Evolutionary conservation across 2,797 vertebrate genomes (phyloP).

Genomic region (Cyclopterus lumpus): DNA sequence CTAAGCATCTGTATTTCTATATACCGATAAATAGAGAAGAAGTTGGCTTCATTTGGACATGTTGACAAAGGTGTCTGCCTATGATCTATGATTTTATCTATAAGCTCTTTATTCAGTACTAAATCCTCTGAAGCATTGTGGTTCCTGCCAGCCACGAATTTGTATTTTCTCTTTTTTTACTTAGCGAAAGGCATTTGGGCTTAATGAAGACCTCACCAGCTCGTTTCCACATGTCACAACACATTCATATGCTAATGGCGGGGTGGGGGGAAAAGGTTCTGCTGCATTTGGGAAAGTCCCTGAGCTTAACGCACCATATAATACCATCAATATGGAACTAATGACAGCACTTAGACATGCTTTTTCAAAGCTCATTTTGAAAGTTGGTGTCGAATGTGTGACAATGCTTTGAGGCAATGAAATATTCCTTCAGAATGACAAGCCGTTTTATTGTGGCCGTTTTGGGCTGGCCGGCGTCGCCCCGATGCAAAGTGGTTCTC

Average conservation of each 20-base stretch:
- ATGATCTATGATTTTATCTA: slow-evolving; percentile 49
- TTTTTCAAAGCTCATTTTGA: slow-evolving; percentile 49
- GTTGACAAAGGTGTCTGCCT: slow-evolving; percentile 48
- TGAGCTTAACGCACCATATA: slow-evolving; percentile 71
- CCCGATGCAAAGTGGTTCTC: slow-evolving; percentile 49
- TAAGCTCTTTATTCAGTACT: slow-evolving; percentile 52
- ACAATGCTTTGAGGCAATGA: slow-evolving; percentile 67
- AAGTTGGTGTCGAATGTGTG: slow-evolving; percentile 64
- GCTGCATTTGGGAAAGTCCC: slow-evolving; percentile 72
- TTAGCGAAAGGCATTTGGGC: slow-evolving; percentile 55
- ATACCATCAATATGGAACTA: slow-evolving; percentile 75
- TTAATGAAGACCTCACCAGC: slow-evolving; percentile 74
- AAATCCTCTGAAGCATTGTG: slow-evolving; percentile 58
- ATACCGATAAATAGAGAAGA: slow-evolving; percentile 19
- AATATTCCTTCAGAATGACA: slow-evolving; percentile 63
- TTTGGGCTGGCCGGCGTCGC: slow-evolving; percentile 27
- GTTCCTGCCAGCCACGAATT: slow-evolving; percentile 50
- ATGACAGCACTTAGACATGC: slow-evolving; percentile 71
- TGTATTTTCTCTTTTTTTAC: slow-evolving; percentile 48
- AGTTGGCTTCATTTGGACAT: slow-evolving; percentile 26
- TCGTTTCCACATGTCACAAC: slow-evolving; percentile 71
- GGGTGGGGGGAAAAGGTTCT: slow-evolving; percentile 53
- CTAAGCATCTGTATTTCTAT: slow-evolving; percentile 18
- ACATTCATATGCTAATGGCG: slow-evolving; percentile 76
- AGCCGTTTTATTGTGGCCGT: slow-evolving; percentile 55